Evolutionary conservation across 2,797 vertebrate species (phyloP), one percentile per base, ranked within the genome.

Genomic region (Acestrorhynchus altus): DNA sequence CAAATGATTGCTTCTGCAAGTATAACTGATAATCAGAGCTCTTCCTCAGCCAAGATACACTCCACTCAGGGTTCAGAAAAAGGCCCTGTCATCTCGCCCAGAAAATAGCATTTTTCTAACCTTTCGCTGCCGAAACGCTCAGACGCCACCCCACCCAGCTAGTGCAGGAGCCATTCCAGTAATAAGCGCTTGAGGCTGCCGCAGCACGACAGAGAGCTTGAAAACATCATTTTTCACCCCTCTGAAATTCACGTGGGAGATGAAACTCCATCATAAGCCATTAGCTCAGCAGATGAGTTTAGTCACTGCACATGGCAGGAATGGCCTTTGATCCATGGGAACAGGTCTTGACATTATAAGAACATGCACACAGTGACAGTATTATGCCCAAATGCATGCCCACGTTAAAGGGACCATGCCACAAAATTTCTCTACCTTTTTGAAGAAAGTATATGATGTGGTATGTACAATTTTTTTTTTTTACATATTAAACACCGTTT

Each of bases 1-100:
- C 79, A 92, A 92, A 92, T 88, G 82, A 90, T 86, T 88, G 88
- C 88, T 90, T 91, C 88, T 87, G 87, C 88, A 94, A 93, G 93
- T 90, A 92, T 87, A 92, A 92, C 91, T 88, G 83, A 89, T 91
- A 92, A 93, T 93, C 88, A 91, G 87, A 1, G 84, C 81, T 87
- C 89, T 39, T 8, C 74, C 60, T 74, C 81, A 76, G 90, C 92
- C 90, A 93, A 93, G 78, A 91, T 82, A 92, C 88, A 92, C 89
- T 90, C 64, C 0, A 16, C 74, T 72, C 68, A 9, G 24, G 83
- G 87, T 90, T 91, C 87, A 84, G 47, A 68, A 70, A 80, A 82
- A 85, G 82, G 77, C 71, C 78, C 87, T 67, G 35, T 81, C 85
- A 78, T 67, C 74, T 72, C 20, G 8, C 81, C 82, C 80, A 79